Conservation (phyloP, 2,888 invertebrate genomes). For the Philereme vetulata region DNA sequence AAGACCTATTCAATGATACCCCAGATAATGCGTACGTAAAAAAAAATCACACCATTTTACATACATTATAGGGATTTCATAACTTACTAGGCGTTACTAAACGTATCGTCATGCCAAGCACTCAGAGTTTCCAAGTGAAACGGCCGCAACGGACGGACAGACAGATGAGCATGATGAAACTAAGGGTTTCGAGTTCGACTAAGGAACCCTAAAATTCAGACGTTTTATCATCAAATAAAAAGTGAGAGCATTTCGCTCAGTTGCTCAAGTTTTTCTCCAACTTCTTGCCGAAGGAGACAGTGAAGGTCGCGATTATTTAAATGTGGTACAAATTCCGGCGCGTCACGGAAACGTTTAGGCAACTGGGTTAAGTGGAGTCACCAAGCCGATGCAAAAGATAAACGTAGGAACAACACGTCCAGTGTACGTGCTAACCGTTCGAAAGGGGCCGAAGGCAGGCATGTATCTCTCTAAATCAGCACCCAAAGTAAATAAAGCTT, state of each 20-base stretch:
- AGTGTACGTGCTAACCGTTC: constrained; percentile 43
- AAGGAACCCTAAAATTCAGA: too few relatives aligned
- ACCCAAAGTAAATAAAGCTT: not conserved
- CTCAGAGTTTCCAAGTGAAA: too few relatives aligned
- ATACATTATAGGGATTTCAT: too few relatives aligned
- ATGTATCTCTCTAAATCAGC: constrained; percentile 6
- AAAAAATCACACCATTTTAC: too few relatives aligned
- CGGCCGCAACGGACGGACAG: too few relatives aligned
- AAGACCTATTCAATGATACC: too few relatives aligned
- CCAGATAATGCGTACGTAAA: too few relatives aligned
- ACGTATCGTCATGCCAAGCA: too few relatives aligned
- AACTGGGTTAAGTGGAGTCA: constrained; percentile 68
- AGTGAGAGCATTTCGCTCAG: constrained; percentile 15
- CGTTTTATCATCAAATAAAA: not conserved
- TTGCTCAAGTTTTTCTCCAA: constrained; percentile 52
- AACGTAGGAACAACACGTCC: constrained; percentile 50
- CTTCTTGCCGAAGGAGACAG: constrained; percentile 57
- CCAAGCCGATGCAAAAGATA: constrained; percentile 55
- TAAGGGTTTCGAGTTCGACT: too few relatives aligned
- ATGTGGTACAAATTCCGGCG: constrained; percentile 71
- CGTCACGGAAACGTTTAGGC: constrained; percentile 62
- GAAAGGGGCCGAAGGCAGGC: constrained; percentile 43
- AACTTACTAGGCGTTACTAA: too few relatives aligned
- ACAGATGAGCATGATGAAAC: too few relatives aligned
- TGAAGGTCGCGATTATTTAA: constrained; percentile 61